phyloP scores from a whole-genome alignment of 2,888 invertebrate species.

The Marronus borbonicus region DNA sequence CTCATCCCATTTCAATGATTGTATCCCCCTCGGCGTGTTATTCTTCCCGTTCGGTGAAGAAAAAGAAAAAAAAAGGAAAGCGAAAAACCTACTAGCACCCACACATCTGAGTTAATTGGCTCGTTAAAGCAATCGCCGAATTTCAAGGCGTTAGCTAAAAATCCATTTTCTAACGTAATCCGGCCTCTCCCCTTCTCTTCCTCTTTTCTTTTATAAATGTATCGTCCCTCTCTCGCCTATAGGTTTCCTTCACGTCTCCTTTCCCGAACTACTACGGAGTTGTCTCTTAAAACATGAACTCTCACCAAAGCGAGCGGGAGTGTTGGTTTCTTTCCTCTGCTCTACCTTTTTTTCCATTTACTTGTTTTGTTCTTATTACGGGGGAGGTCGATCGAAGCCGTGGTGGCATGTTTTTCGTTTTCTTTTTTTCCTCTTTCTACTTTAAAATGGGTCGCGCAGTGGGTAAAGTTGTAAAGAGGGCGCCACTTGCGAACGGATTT shows the following conservation, averaged over 20 bases:
- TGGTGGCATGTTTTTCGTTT: background rate
- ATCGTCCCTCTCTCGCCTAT: no score
- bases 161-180: constrained; percentile 39
- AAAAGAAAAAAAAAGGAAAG: background rate
- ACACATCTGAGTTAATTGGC: constrained; percentile 45
- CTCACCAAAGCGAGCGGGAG: background rate
- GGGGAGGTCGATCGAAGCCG: background rate
- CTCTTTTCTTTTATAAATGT: no score
- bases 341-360: background rate
- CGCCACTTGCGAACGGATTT: constrained; percentile 23
- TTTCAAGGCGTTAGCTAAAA: constrained; percentile 45
- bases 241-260: background rate
- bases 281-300: constrained; percentile 19
- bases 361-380: constrained; percentile 1
- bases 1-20: background rate
- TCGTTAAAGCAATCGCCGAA: constrained; percentile 48
- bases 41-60: background rate
- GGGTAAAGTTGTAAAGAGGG: background rate
- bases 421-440: background rate
- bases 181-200: background rate
- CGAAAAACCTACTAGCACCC: constrained; percentile 35
- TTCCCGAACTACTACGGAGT: background rate
- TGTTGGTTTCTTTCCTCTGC: background rate
- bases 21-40: constrained; percentile 4
- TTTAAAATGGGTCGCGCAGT: background rate